phyloP scores from a whole-genome alignment of 1,140 invertebrate species.

The Drosophila tsacasi region DNA sequence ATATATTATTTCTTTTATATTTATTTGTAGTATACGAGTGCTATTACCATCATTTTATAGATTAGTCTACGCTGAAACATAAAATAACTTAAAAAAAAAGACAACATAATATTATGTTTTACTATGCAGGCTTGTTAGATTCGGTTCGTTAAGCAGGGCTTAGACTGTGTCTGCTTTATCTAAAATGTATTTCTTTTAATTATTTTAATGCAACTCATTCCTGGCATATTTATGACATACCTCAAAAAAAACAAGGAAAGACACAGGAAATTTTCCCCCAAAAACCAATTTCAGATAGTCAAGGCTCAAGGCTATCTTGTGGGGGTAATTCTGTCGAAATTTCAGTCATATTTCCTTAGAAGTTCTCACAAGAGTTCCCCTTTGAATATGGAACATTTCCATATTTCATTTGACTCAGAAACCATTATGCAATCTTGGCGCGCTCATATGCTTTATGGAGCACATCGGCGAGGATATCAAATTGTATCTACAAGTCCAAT shows the following conservation, averaged over 20 bases:
- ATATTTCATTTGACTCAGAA: slow-evolving; percentile 29
- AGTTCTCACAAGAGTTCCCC: slow-evolving; percentile 31
- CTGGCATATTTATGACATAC: slow-evolving; percentile 1
- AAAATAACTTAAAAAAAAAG: neutral
- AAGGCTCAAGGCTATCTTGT: neutral
- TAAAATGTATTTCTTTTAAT: slow-evolving; percentile 6
- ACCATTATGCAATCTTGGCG: slow-evolving; percentile 61
- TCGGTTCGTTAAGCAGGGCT: slow-evolving; percentile 23
- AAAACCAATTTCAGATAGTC: slow-evolving; percentile 13
- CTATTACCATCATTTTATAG: neutral
- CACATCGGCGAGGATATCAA: slow-evolving; percentile 66
- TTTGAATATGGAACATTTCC: slow-evolving; percentile 49
- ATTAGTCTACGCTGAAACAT: neutral
- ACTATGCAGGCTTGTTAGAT: slow-evolving; percentile 5
- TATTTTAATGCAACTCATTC: slow-evolving; percentile 17
- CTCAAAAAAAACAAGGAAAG: neutral
- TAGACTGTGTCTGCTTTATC: slow-evolving; percentile 7
- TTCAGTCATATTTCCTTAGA: slow-evolving; percentile 4
- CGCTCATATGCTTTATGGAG: slow-evolving; percentile 70
- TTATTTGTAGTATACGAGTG: neutral
- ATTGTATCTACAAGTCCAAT: slow-evolving; percentile 80
- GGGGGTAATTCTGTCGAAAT: slow-evolving; percentile 22
- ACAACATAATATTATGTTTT: neutral
- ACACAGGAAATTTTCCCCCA: neutral
- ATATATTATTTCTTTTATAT: neutral